Evolutionary conservation across 2,888 invertebrate genomes (phyloP).

Genomic region (Acholoe squamosa): DNA sequence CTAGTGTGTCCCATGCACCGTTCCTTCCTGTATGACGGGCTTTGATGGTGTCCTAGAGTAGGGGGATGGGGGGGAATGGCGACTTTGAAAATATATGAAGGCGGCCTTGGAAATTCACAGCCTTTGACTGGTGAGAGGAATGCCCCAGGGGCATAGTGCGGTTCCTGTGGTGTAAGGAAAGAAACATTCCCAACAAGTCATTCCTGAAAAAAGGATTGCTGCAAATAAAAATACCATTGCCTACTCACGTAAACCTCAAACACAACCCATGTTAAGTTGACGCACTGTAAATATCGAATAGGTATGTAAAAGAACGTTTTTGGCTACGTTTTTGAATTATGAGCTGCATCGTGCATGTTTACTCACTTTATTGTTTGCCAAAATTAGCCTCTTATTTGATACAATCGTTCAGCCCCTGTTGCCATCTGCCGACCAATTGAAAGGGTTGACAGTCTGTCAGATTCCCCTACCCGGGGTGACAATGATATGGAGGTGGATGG

Average conservation of each 20-base stretch:
- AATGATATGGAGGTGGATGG: neutral
- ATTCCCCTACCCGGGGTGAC: neutral
- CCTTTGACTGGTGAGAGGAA: neutral
- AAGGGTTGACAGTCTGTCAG: conserved; percentile 31
- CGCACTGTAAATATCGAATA: too few relatives aligned
- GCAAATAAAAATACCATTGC: neutral
- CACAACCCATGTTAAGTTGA: too few relatives aligned
- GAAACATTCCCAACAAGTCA: neutral
- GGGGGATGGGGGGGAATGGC: neutral
- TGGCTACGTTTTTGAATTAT: neutral
- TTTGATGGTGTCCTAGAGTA: neutral
- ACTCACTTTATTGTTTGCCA: conserved; percentile 11
- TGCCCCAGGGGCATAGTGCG: neutral
- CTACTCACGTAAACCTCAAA: too few relatives aligned
- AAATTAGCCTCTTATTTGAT: conserved; percentile 50
- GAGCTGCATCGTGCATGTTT: conserved; percentile 27
- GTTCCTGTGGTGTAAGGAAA: neutral
- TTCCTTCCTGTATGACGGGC: neutral
- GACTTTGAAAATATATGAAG: conserved; percentile 49
- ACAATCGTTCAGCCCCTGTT: conserved; percentile 11
- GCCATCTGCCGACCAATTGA: conserved; percentile 33
- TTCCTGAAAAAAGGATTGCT: neutral
- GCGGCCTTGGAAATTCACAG: conserved; percentile 24
- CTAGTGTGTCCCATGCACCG: neutral
- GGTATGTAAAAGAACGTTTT: neutral